Conservation (phyloP, 2,888 invertebrate species). For the Beris morrisii region DNA sequence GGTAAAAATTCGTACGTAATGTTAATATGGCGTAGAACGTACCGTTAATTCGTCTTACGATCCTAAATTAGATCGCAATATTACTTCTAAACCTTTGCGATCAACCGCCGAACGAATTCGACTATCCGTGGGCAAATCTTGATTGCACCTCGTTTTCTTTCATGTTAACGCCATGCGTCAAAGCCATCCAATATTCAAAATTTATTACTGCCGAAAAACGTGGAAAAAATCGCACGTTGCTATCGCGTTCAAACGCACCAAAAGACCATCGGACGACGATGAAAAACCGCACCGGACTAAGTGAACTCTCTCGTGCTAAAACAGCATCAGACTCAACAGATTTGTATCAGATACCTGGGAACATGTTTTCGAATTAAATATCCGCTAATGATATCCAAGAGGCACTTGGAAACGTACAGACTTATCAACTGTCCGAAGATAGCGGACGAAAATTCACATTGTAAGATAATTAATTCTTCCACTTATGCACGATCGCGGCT, state of each 20-base stretch:
- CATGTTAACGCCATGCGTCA: conserved; percentile 11
- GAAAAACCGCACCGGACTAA: conserved; percentile 14
- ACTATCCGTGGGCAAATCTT: conserved; percentile 7
- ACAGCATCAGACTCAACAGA: conserved; percentile 38
- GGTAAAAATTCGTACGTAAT: no score
- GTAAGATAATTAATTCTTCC: conserved; percentile 38
- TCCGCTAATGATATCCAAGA: conserved; percentile 39
- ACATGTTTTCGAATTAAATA: conserved; percentile 40
- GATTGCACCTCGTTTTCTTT: conserved; percentile 15
- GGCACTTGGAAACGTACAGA: conserved; percentile 25
- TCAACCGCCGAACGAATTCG: not conserved
- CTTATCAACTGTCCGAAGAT: conserved; percentile 20
- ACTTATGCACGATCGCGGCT: conserved; percentile 32
- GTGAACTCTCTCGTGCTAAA: conserved; percentile 39
- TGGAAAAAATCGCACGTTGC: no score
- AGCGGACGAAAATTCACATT: conserved; percentile 35
- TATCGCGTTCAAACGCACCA: no score
- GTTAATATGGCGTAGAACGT: no score
- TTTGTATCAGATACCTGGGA: conserved; percentile 38
- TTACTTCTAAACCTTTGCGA: not conserved
- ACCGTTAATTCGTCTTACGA: no score
- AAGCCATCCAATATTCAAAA: conserved; percentile 13
- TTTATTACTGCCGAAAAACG: conserved; percentile 7
- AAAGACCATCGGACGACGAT: not conserved
- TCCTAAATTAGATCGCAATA: no score